Base-by-base conservation (phyloP, 2,113 vertebrate genomes). In the Cyprinus carpio region DNA sequence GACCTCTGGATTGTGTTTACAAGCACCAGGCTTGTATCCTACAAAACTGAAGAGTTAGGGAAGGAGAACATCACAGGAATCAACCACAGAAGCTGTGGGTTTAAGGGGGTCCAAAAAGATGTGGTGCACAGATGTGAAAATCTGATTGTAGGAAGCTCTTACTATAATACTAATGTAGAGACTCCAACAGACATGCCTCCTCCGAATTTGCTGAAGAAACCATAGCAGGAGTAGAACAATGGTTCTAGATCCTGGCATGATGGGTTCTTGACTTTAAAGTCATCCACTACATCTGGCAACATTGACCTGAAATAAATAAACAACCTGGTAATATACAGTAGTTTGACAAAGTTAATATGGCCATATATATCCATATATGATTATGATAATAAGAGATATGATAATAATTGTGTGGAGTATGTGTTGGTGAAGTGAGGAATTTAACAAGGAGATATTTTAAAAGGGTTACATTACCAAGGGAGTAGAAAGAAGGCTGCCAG, bases 181-280 rank as follows among this genome's bases (percentile, higher is more conserved):
- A 94, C 60, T 40, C 93, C 93, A 10, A 86, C 40, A 0, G 92
- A 82, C 43, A 93, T 11, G 2, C 94, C 94, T 3, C 92, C 92
- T 9, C 92, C 93, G 64, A 94, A 91, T 89, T 95, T 95, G 85
- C 94, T 94, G 88, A 91, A 93, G 88, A 95, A 94, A 65, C 93
- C 91, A 0, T 88, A 94, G 84, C 92, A 93, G 0, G 94, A 93
- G 81, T 92, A 94, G 89, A 94, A 94, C 75, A 95, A 83, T 51
- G 94, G 81, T 69, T 95, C 93, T 81, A 93, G 83, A 87, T 93
- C 92, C 2, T 56, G 88, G 81, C 85, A 92, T 27, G 29, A 43
- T 8, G 91, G 90, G 85, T 95, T 91, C 86, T 89, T 92, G 64
- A 93, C 88, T 75, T 90, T 92, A 88, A 94, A 95, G 82, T 94